Evolutionary conservation across 2,113 vertebrate genomes (phyloP).

Genomic region (Delphinus delphis): DNA sequence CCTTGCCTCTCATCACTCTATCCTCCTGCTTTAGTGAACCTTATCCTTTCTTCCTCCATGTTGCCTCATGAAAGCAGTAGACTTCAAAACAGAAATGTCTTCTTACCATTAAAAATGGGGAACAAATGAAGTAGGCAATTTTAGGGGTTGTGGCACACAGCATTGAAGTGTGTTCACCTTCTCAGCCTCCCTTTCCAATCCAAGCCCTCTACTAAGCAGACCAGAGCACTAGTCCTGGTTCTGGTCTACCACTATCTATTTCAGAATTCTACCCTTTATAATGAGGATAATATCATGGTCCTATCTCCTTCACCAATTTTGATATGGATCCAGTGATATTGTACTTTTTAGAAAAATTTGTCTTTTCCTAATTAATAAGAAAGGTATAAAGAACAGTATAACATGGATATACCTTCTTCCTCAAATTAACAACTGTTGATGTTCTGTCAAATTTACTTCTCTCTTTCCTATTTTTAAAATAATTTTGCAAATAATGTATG

Average conservation of each 20-base stretch:
- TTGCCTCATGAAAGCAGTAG: not conserved
- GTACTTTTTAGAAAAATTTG: not conserved
- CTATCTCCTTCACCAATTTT: not conserved
- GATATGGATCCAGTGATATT: not conserved
- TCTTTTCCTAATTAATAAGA: not conserved
- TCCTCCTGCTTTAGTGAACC: not conserved
- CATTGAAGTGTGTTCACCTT: not conserved
- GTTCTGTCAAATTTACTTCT: not conserved
- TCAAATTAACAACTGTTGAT: not conserved
- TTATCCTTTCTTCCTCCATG: not conserved
- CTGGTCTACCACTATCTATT: not conserved
- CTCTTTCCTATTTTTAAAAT: not conserved
- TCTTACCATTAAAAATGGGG: not conserved
- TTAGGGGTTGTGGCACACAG: not conserved
- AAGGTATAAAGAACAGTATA: not conserved
- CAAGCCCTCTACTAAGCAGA: not conserved
- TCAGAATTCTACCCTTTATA: not conserved
- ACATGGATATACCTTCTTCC: not conserved
- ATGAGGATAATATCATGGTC: not conserved
- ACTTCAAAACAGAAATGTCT: conserved; percentile 3
- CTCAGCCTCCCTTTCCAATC: not conserved
- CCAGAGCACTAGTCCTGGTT: not conserved
- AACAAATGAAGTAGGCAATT: not conserved
- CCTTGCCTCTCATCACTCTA: not conserved
- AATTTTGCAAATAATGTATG: not conserved